Evolutionary conservation across 2,113 vertebrate genomes (phyloP), one percentile per base, ranked within the genome.

Genomic region (Noctilio leporinus): DNA sequence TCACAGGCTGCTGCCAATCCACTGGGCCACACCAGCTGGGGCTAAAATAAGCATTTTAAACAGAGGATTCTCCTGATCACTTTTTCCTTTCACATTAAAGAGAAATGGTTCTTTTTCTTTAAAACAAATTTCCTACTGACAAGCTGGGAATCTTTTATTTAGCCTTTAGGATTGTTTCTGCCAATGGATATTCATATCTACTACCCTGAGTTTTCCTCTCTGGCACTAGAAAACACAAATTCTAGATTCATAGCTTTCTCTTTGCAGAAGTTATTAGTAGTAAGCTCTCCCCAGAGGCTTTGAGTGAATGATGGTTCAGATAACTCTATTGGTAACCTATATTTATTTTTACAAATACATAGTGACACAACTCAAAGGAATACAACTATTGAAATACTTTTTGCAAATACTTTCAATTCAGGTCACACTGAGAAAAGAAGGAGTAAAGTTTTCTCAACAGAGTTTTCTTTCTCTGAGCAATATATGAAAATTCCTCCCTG

Each of bases 401-500:
- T 19, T 4, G 0, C 0, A 20, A 77, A 64, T 62, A 51, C 14
- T 65, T 55, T 84, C 73, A 5, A 30, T 38, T 16, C 40, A 30
- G 1, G 59, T 93, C 87, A 93, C 80, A 51, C 75, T 35, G 5
- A 11, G 43, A 73, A 62, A 64, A 0, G 26, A 62, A n/a, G 4
- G 43, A 10, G 15, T 30, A 19, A 75, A 0, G n/a, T 45, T 70
- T 87, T 5, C 86, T 64, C 5, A 10, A 35, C 20, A 0, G 19
- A 64, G 5, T 84, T 93, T 70, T 47, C 59, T 82, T 84, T 64
- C 75, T 28, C 89, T 33, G 77, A 96, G 94, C 55, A 94, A 67
- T 14, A 92, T 43, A 69, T 67, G 15, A 64, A 77, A 84, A 86
- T 64, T 96, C 87, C 49, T 89, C 64, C n/a, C n/a, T 24, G 4